phyloP scores from a whole-genome alignment of 2,888 invertebrate species.

The Acleris literana region DNA sequence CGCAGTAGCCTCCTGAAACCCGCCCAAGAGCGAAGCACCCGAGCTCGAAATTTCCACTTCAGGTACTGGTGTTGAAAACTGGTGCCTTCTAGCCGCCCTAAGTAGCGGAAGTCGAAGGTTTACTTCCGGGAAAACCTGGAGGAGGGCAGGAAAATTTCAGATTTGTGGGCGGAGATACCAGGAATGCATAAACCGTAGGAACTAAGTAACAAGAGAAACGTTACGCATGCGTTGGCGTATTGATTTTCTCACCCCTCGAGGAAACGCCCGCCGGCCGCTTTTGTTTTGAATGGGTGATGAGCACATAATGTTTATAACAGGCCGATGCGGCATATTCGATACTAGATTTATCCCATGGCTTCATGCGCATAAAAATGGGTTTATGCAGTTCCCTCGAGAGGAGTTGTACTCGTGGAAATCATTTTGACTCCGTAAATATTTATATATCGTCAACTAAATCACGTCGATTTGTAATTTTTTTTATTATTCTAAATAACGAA shows the following conservation, averaged over 20 bases:
- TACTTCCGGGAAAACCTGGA: constrained; percentile 68
- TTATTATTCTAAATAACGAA: too few species aligned
- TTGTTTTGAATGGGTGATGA: constrained; percentile 10
- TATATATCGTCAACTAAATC: too few species aligned
- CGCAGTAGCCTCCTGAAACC: constrained; percentile 49
- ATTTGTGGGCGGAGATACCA: constrained; percentile 78
- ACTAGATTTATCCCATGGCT: too few species aligned
- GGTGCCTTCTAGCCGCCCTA: constrained; percentile 63
- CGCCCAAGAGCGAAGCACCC: constrained; percentile 33
- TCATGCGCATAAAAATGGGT: too few species aligned
- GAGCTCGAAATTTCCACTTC: constrained; percentile 18
- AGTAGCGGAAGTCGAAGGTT: constrained; percentile 63
- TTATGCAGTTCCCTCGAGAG: too few species aligned
- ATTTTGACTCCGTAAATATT: too few species aligned
- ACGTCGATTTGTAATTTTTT: too few species aligned
- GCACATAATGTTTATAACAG: neutral
- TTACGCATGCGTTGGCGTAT: constrained; percentile 65
- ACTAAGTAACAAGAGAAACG: constrained; percentile 34
- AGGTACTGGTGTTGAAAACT: constrained; percentile 19
- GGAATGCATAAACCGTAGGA: constrained; percentile 55
- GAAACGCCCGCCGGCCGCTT: constrained; percentile 10
- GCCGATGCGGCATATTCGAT: neutral
- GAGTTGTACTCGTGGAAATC: too few species aligned
- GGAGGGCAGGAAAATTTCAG: constrained; percentile 80
- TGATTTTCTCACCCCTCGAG: constrained; percentile 50